These are phyloP conservation scores for Apocrypta bakeri DNA, from an alignment of 1,140 invertebrate genomes.

Conservation along the genomic window DNA sequence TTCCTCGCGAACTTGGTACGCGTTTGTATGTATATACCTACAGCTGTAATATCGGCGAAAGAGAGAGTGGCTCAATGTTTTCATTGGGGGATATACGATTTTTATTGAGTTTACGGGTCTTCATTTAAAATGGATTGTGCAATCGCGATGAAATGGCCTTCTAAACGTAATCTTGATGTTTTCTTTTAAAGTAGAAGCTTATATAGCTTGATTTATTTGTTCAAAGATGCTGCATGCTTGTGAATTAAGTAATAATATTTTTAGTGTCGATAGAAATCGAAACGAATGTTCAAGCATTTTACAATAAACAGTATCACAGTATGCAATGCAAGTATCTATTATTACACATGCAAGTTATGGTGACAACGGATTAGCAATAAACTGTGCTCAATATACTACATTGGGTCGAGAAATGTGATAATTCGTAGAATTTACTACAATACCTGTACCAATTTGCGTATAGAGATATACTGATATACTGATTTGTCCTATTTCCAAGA, in stretches of 20 bases:
- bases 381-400: background rate
- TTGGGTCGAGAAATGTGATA: background rate
- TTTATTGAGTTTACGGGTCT: background rate
- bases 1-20: background rate
- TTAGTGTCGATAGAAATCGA: too few species aligned
- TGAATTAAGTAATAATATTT: too few species aligned
- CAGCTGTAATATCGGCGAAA: background rate
- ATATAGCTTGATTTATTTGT: background rate
- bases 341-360: too few species aligned
- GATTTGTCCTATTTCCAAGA: slow-evolving; percentile 12
- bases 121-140: background rate
- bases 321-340: too few species aligned
- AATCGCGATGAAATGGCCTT: background rate
- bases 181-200: background rate
- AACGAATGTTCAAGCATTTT: too few species aligned
- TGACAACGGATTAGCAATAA: background rate
- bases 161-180: too few species aligned
- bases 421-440: background rate
- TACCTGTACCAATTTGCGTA: background rate
- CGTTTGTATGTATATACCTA: too few species aligned
- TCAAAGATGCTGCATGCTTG: too few species aligned
- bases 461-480: background rate
- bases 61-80: too few species aligned
- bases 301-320: too few species aligned
- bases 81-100: background rate